A percentile compares a stretch with the other conserved stretches of the same genome.
phyloP scores from a whole-genome alignment of 2,113 vertebrate species.

The human region GRCh38 chr15:72156001-72156500 shows the following conservation, averaged over 20 bases:
- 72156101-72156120: background rate
- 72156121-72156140: background rate
- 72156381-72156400: background rate
- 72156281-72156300: background rate
- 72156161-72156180: fast-evolving
- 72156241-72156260: background rate
- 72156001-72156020: background rate
- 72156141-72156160: background rate
- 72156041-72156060: background rate
- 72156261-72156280: background rate
- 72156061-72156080: background rate
- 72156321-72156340: background rate
- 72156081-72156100: background rate
- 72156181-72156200: slow-evolving; percentile 31
- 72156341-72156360: background rate
- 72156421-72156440: background rate
- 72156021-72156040: background rate
- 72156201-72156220: slow-evolving; percentile 70
- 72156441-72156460: background rate
- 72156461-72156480: background rate
- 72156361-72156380: background rate
- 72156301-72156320: background rate
- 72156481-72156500: background rate
- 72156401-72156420: background rate
- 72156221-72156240: background rate